phyloP scores from a whole-genome alignment of 2,888 invertebrate species.

The Nudaria mundana region DNA sequence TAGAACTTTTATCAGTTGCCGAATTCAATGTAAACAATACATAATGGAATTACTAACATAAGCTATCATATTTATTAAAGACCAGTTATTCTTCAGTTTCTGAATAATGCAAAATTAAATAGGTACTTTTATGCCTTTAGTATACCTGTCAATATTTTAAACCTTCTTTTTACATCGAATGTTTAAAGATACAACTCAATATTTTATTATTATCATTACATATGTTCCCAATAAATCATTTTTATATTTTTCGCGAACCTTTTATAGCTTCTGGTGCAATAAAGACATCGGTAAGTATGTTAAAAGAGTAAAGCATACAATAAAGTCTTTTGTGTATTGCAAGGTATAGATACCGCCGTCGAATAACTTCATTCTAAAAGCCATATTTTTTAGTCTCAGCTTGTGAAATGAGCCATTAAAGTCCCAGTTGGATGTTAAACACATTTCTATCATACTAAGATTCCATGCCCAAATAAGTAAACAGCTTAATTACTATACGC shows the following conservation, averaged over 20 bases:
- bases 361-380: constrained; percentile 19
- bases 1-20: no score
- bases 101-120: no score
- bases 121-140: no score
- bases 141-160: background rate
- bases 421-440: constrained; percentile 10
- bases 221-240: constrained; percentile 53
- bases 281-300: constrained; percentile 50
- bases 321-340: constrained; percentile 30
- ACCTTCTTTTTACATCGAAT: background rate
- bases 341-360: constrained; percentile 10
- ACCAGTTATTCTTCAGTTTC: no score
- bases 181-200: constrained; percentile 35
- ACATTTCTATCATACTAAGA: constrained; percentile 25
- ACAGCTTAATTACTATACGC: constrained; percentile 19
- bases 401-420: constrained; percentile 13
- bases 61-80: no score
- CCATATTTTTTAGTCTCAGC: constrained; percentile 12
- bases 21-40: no score
- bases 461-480: constrained; percentile 26
- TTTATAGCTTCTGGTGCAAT: constrained; percentile 59
- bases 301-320: constrained; percentile 41
- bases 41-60: no score
- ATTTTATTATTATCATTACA: constrained; percentile 50
- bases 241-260: constrained; percentile 57